phyloP scores from a whole-genome alignment of 1,140 invertebrate species.

The Tetramorium simillimum region DNA sequence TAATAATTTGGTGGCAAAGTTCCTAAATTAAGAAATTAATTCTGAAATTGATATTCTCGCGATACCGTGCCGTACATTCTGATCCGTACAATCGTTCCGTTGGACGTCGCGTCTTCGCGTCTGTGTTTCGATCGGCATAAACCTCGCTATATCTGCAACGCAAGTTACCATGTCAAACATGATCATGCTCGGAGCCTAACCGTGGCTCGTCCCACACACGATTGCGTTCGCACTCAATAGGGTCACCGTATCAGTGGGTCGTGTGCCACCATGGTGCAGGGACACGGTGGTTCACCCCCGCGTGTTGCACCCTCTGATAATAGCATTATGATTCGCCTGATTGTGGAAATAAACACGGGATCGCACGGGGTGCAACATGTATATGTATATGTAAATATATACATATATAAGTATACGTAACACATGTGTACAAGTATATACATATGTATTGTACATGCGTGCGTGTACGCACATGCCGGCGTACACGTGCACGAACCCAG shows the following conservation, averaged over 20 bases:
- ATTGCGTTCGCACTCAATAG: conserved; percentile 70
- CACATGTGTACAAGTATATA: conserved; percentile 6
- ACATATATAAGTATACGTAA: conserved; percentile 16
- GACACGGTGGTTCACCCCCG: conserved; percentile 69
- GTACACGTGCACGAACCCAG: neutral
- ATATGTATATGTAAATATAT: conserved; percentile 36
- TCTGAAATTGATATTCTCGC: neutral
- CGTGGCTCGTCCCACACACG: conserved; percentile 44
- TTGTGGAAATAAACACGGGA: conserved; percentile 83
- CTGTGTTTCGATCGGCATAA: too few relatives aligned
- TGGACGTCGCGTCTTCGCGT: neutral
- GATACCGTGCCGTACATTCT: neutral
- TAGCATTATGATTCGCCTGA: conserved; percentile 82
- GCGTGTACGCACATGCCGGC: neutral
- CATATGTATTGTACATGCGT: conserved; percentile 25
- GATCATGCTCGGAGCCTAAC: conserved; percentile 65
- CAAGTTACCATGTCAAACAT: conserved; percentile 31
- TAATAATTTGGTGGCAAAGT: neutral
- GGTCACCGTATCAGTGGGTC: conserved; percentile 80
- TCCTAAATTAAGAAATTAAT: conserved; percentile 1
- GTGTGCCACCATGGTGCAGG: conserved; percentile 62
- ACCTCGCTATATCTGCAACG: neutral
- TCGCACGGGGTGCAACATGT: conserved; percentile 63
- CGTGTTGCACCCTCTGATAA: conserved; percentile 81
- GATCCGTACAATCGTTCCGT: neutral